Percentiles rank a stretch among this genome's conserved stretches.
phyloP scores from a whole-genome alignment of 2,888 invertebrate genomes.

The Syrista parreyssii region DNA sequence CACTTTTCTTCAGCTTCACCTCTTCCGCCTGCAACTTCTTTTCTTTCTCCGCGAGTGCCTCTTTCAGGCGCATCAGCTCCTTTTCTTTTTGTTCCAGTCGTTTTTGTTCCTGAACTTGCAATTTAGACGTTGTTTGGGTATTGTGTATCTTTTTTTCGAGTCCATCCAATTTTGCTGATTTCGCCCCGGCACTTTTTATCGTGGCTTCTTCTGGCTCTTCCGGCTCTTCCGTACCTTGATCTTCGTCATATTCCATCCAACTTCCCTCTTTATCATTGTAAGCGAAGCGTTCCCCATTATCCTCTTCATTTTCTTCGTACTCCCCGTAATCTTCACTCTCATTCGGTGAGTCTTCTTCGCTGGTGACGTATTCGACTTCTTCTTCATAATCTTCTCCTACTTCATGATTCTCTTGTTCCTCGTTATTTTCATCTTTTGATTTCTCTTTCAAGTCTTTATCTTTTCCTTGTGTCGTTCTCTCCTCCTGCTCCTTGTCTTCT shows the following conservation, averaged over 20 bases:
- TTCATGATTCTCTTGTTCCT: background rate
- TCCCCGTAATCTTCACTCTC: slow-evolving; percentile 15
- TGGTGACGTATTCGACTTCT: background rate
- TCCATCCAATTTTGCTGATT: background rate
- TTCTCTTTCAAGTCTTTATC: slow-evolving; percentile 18
- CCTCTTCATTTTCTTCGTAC: slow-evolving; percentile 18
- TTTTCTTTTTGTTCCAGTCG: slow-evolving; percentile 7
- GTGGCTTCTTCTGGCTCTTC: background rate
- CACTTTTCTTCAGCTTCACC: slow-evolving; percentile 12
- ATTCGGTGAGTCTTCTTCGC: background rate
- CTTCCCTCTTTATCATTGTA: slow-evolving; percentile 12
- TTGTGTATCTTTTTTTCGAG: background rate
- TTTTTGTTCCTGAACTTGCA: background rate
- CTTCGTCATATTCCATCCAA: slow-evolving; percentile 9
- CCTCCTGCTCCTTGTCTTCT: slow-evolving; percentile 12
- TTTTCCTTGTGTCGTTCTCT: slow-evolving; percentile 18
- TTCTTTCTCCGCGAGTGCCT: slow-evolving; percentile 12
- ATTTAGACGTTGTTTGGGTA: background rate
- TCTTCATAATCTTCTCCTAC: background rate
- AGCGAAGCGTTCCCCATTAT: background rate
- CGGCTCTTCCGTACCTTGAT: background rate
- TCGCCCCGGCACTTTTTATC: background rate
- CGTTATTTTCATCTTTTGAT: background rate
- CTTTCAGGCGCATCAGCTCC: background rate
- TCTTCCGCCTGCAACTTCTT: slow-evolving; percentile 18